These are phyloP conservation scores for Oithona nana DNA, from an alignment of 2,888 invertebrate species.

Conservation along the genomic window DNA sequence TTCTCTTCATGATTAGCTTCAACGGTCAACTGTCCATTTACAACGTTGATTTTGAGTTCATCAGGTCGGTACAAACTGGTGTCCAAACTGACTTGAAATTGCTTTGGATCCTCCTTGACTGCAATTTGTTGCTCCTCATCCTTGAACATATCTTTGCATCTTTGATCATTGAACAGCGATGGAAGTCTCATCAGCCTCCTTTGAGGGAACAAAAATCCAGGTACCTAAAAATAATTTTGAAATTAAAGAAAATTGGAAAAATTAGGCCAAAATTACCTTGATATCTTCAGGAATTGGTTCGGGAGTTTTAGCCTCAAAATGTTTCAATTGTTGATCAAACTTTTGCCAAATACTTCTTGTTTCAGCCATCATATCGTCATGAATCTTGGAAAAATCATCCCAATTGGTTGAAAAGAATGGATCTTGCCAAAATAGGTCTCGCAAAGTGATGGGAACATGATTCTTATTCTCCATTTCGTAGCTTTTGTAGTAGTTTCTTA, in stretches of 20 bases:
- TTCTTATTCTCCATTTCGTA: not conserved
- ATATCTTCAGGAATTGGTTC: no score
- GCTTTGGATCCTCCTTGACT: constrained; percentile 1
- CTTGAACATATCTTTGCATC: constrained; percentile 12
- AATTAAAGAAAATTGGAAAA: no score
- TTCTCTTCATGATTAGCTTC: constrained; percentile 17
- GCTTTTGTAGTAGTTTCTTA: not conserved
- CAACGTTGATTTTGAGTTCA: constrained; percentile 15
- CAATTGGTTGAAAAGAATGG: constrained; percentile 9
- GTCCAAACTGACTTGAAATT: constrained; percentile 14
- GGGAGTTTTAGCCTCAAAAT: not conserved
- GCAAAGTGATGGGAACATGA: constrained; percentile 8
- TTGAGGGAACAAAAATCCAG: not conserved
- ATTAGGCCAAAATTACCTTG: no score
- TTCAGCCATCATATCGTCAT: constrained; percentile 12
- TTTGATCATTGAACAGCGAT: not conserved
- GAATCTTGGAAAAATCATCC: constrained; percentile 14
- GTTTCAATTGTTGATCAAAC: not conserved
- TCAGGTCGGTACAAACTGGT: constrained; percentile 14
- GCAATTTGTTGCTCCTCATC: constrained; percentile 11
- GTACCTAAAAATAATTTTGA: no score
- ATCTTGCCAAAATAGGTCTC: constrained; percentile 15
- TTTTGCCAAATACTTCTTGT: constrained; percentile 10
- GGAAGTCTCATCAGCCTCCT: not conserved
- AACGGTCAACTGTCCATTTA: not conserved